These are phyloP conservation scores for Antheraea yamamai DNA, from an alignment of 2,888 invertebrate species.

Conservation along the genomic window DNA sequence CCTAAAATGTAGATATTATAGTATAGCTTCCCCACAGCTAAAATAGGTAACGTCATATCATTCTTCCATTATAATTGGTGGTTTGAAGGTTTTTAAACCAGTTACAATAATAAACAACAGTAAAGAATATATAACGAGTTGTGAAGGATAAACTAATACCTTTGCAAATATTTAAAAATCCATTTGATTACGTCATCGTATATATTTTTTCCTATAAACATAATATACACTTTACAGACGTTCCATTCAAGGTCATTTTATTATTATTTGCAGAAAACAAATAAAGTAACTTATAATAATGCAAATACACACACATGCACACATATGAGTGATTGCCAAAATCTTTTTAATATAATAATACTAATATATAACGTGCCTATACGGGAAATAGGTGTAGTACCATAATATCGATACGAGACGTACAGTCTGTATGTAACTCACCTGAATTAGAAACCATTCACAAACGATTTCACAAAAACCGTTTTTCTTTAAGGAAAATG, in stretches of 20 bases:
- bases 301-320: constrained; percentile 1
- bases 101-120: neutral
- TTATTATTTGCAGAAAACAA: neutral
- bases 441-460: constrained; percentile 57
- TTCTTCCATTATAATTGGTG: neutral
- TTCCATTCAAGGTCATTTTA: constrained; percentile 34
- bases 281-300: neutral
- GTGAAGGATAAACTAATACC: neutral
- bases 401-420: neutral
- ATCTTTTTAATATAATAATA: constrained; percentile 6
- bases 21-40: neutral
- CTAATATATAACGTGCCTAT: constrained; percentile 14
- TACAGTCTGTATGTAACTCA: constrained; percentile 31
- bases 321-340: constrained; percentile 8
- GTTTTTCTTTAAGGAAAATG: constrained; percentile 50
- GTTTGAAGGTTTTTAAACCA: neutral
- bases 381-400: constrained; percentile 1
- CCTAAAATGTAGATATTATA: neutral
- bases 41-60: neutral
- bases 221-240: neutral
- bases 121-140: neutral
- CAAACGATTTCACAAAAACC: constrained; percentile 68
- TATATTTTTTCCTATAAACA: neutral
- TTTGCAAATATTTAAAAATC: neutral
- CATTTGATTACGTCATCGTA: neutral